Base-by-base conservation (phyloP, 2,113 vertebrate species). In the Hemichromis elongatus region DNA sequence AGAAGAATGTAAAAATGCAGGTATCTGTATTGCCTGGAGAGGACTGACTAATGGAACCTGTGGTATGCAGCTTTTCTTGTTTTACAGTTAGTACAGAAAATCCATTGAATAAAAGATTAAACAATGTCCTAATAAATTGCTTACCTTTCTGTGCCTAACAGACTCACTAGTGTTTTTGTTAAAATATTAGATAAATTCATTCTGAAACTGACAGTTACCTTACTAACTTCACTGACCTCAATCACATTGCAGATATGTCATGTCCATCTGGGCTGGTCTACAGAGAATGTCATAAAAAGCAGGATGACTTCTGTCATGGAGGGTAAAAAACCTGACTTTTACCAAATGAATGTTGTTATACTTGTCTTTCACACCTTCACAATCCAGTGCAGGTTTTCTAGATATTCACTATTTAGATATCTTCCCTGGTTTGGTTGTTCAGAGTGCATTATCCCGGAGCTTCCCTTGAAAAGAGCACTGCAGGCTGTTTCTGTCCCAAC, bases 401-500 rank as follows among this genome's bases (percentile, higher is more conserved):
- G 42, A 26, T 21, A 19, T 80, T 42, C 5, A 21, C 2, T 3
- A 7, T 50, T 21, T 68, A 7, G 26, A 3, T 59, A 14, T 33
- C 8, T 66, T 54, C 3, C 88, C 4, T 88, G 56, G 4, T 84
- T 82, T 87, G 45, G 3, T 9, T 80, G 7, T 42, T 40, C 77
- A 94, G 94, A 16, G 13, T 3, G 1, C 54, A 0, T 10, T 5
- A 90, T 4, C 4, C 61, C n/a, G 90, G 84, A 4, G 14, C n/a
- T 0, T 5, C 40, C 9, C 19, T 89, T 1, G 19, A 66, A 12
- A 63, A 21, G 5, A 14, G 6, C 7, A 81, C 3, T 4, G 6
- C 86, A 21, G 95, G 95, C 8, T 96, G 96, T 84, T 95, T 91
- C 85, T 96, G 96, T 57, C 95, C 95, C 9, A 16, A 35, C 0